Base-by-base conservation (phyloP, 2,797 vertebrate genomes). In the Channa striata region DNA sequence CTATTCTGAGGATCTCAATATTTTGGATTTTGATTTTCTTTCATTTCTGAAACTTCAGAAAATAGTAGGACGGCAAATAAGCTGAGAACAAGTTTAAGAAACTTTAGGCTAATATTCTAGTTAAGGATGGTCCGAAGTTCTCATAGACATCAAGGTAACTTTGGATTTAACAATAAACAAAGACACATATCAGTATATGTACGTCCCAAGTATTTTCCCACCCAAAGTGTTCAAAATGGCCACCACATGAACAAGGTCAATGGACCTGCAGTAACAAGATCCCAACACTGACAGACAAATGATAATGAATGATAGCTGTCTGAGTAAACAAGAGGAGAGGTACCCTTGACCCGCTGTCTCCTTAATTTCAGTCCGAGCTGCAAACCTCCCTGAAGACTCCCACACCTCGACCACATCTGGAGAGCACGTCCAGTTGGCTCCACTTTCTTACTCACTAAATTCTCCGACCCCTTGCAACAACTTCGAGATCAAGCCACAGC, bases 251-350 rank as follows among this genome's bases (percentile, higher is more conserved):
- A 37, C 1, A 67, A 84, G 89, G 91, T 90, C 90, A 90, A 51
- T 56, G 67, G 68, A 85, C 84, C 61, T 10, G 82, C 68, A 70
- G 90, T 86, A 93, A 94, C 89, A 81, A 69, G 89, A 93, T 56
- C 88, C 82, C 66, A 50, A 70, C 72, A 86, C 87, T 90, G 92
- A 93, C 89, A 89, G 93, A 93, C 92, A 90, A 90, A 93, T 90
- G 89, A 89, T 91, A 93, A 94, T 93, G 92, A 94, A 94, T 90
- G 87, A 91, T 91, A 90, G 88, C 81, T 91, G 90, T 87, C 87
- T 89, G 90, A 80, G 84, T 93, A 92, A 94, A 94, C 90, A 92
- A 84, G 84, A 67, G 46, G 79, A 91, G 89, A 81, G 82, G 67
- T 85, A 82, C 90, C 93, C 93, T 94, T 93, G 92, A 94, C 91